Evolutionary conservation across 2,797 vertebrate genomes (phyloP), one percentile per base, ranked within the genome.

Genomic region (Bovichtus variegatus): DNA sequence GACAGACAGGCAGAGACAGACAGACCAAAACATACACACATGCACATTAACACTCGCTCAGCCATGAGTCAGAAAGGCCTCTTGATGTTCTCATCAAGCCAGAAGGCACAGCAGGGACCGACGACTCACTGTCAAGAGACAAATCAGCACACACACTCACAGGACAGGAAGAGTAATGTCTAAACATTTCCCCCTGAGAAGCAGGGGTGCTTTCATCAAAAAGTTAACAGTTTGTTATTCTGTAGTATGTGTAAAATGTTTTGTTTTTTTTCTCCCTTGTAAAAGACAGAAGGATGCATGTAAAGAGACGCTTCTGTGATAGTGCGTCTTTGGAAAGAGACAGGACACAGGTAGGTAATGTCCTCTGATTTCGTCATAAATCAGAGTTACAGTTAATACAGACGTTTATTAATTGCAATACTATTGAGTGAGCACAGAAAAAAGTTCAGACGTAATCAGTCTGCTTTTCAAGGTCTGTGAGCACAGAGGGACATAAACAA

Each of bases 31-130:
- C 78, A 75, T 10, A 71, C 74, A 81, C 63, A 76, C 68, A 67
- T 18, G 27, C 19, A 69, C 58, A 55, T 9, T 65, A 44, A 77
- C 34, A 61, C 57, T 69, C 69, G 81, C 67, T 3, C 43, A 78
- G 74, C 60, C 59, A 75, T 86, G 84, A 83, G 77, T 90, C 80
- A 87, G 84, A 85, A 74, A 85, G 81, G 73, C 84, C 78, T 81
- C 86, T 90, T 86, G 80, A 89, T 88, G 82, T 87, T 82, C 76
- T 88, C 84, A 83, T 89, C 80, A 79, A 89, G 82, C 85, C 87
- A 86, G 83, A 86, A 87, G 81, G 80, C 89, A 80, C 89, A 87
- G 90, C 89, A 68, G 87, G 80, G 74, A 88, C 76, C 74, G 72
- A 89, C 62, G 61, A 85, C 72, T 88, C 81, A 71, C 81, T 87